A percentile compares a stretch with the other conserved stretches of the same genome.
These are phyloP conservation scores for Solenodon paradoxus DNA, from an alignment of 2,113 vertebrate genomes.

Conservation along the genomic window DNA sequence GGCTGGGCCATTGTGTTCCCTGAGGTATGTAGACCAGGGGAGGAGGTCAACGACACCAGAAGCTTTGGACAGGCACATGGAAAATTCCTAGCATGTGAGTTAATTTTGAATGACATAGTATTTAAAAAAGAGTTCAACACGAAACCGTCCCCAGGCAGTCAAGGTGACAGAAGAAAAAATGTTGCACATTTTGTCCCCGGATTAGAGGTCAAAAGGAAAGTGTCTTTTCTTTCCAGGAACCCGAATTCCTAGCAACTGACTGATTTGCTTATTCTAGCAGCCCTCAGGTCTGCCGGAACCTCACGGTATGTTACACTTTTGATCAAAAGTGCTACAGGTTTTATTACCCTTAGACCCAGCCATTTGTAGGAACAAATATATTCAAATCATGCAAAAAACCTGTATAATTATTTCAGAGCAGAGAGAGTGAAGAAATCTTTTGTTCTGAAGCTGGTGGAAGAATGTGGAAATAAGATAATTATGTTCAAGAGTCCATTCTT, in stretches of 20 bases:
- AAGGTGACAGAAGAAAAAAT: background rate
- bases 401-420: background rate
- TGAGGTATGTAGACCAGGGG: background rate
- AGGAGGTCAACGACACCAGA: constrained; percentile 52
- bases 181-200: background rate
- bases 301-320: background rate
- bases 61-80: constrained; percentile 29
- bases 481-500: background rate
- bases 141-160: background rate
- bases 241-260: background rate
- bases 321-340: background rate
- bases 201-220: background rate
- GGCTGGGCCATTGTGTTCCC: constrained; percentile 27
- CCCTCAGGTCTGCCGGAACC: background rate
- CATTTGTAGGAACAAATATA: background rate
- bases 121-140: constrained; percentile 35
- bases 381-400: background rate
- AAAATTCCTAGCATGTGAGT: constrained; percentile 43
- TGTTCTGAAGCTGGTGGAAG: background rate
- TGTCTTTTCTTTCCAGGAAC: background rate
- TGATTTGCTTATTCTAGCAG: background rate
- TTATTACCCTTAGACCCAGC: background rate
- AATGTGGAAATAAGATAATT: background rate
- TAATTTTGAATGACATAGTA: constrained; percentile 46
- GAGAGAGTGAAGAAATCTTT: background rate